phyloP scores from a whole-genome alignment of 1,140 invertebrate genomes.

The Pseudomyrmex flavicornis region DNA sequence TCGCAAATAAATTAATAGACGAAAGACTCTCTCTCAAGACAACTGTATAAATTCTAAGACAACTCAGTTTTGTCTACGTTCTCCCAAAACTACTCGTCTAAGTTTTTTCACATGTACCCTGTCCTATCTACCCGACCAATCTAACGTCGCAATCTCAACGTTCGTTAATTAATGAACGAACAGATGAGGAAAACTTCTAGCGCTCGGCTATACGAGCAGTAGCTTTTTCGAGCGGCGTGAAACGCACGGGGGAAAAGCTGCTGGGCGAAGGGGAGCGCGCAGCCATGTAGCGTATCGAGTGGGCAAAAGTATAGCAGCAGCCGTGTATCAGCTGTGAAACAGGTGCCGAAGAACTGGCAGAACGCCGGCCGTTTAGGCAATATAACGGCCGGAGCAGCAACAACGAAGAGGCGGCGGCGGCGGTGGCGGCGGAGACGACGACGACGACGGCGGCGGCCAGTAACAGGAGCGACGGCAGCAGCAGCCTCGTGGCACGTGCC shows the following conservation, averaged over 20 bases:
- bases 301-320: slow-evolving; percentile 65
- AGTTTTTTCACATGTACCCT: background rate
- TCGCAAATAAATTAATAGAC: no score
- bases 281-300: slow-evolving; percentile 40
- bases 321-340: slow-evolving; percentile 83
- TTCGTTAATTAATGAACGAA: slow-evolving; percentile 38
- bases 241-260: slow-evolving; percentile 7
- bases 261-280: slow-evolving; percentile 9
- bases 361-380: slow-evolving; percentile 39
- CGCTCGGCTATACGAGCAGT: background rate
- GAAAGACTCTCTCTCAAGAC: no score
- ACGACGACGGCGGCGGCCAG: slow-evolving; percentile 43
- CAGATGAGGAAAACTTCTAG: slow-evolving; percentile 4
- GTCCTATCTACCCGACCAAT: background rate
- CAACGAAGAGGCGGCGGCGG: no score
- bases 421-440: no score
- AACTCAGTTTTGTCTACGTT: no score
- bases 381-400: no score
- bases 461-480: slow-evolving; percentile 68
- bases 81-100: no score
- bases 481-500: slow-evolving; percentile 80
- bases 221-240: background rate
- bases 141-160: slow-evolving; percentile 17
- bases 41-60: no score
- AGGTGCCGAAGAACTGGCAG: slow-evolving; percentile 78